A percentile compares a stretch with the other conserved stretches of the same genome.
Evolutionary conservation across 1,140 invertebrate genomes (phyloP).

Genomic region (Rhagoletis pomonella): DNA sequence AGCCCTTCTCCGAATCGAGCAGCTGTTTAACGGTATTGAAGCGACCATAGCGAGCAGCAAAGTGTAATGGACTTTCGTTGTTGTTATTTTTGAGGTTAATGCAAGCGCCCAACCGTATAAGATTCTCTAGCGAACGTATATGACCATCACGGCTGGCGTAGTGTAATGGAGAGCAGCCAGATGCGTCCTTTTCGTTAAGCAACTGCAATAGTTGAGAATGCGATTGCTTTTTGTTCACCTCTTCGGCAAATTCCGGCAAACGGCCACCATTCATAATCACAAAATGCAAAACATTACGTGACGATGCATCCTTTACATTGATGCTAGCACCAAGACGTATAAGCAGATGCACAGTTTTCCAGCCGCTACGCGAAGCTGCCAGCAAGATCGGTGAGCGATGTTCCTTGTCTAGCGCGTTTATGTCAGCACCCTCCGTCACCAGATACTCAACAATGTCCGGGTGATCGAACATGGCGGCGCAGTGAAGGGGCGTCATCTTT

Average conservation of each 20-base stretch:
- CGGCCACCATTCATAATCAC: slow-evolving; percentile 88
- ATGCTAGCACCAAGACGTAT: slow-evolving; percentile 85
- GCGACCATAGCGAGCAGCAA: slow-evolving; percentile 92
- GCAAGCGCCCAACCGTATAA: slow-evolving; percentile 86
- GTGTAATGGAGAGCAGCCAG: slow-evolving; percentile 90
- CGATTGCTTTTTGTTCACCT: slow-evolving; percentile 70
- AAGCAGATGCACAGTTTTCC: slow-evolving; percentile 85
- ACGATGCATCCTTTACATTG: slow-evolving; percentile 83
- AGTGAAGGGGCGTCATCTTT: slow-evolving; percentile 91
- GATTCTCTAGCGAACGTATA: slow-evolving; percentile 85
- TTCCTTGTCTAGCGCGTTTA: slow-evolving; percentile 87
- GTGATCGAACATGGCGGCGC: slow-evolving; percentile 93
- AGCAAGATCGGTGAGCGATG: slow-evolving; percentile 85
- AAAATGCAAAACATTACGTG: slow-evolving; percentile 87
- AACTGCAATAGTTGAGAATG: slow-evolving; percentile 76
- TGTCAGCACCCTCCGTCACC: slow-evolving; percentile 85
- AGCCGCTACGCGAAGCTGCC: slow-evolving; percentile 84
- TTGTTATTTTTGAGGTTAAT: slow-evolving; percentile 92
- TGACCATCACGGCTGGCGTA: slow-evolving; percentile 90
- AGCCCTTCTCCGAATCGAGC: slow-evolving; percentile 87
- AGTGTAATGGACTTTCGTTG: slow-evolving; percentile 92
- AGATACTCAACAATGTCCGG: slow-evolving; percentile 87
- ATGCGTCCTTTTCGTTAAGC: slow-evolving; percentile 88
- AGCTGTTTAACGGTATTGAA: slow-evolving; percentile 88
- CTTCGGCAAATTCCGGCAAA: slow-evolving; percentile 81